Conservation (phyloP, 2,797 vertebrate species). For the Hyperoplus immaculatus region DNA sequence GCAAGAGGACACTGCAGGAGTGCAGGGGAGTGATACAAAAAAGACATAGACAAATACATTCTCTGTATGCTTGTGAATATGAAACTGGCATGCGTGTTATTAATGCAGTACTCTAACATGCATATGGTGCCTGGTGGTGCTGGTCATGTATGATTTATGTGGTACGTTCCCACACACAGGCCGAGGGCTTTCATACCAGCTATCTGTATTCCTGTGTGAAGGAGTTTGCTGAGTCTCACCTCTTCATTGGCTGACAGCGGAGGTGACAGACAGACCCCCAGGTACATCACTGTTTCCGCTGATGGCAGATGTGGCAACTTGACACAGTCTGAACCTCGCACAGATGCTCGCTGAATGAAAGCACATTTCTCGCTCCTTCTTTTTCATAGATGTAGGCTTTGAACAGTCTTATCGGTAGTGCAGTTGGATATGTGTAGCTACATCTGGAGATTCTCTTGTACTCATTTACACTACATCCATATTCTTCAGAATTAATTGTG, state of each 20-base stretch:
- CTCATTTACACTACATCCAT: background rate
- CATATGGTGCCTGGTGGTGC: slow-evolving; percentile 64
- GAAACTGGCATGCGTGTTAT: slow-evolving; percentile 59
- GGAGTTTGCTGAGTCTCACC: slow-evolving; percentile 63
- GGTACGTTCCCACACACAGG: slow-evolving; percentile 55
- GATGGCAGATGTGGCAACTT: slow-evolving; percentile 73
- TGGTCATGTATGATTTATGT: slow-evolving; percentile 78
- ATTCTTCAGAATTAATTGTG: background rate
- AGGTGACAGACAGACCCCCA: slow-evolving; percentile 68
- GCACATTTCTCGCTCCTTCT: slow-evolving; percentile 28
- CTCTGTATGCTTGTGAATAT: slow-evolving; percentile 39
- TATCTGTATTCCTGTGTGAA: slow-evolving; percentile 61
- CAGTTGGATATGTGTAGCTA: slow-evolving; percentile 20
- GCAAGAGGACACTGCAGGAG: slow-evolving; percentile 48
- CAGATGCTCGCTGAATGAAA: slow-evolving; percentile 47
- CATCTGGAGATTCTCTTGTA: slow-evolving; percentile 42
- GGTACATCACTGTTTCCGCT: slow-evolving; percentile 48
- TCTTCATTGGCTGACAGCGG: slow-evolving; percentile 64
- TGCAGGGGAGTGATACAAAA: slow-evolving; percentile 53
- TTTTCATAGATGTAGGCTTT: slow-evolving; percentile 31
- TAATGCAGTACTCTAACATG: slow-evolving; percentile 60
- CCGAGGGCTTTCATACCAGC: slow-evolving; percentile 45
- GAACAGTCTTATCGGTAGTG: slow-evolving; percentile 11
- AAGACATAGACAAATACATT: slow-evolving; percentile 45
- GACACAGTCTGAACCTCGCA: slow-evolving; percentile 63